Evolutionary conservation across 2,888 invertebrate genomes (phyloP).

Genomic region (Capitulum mitella): DNA sequence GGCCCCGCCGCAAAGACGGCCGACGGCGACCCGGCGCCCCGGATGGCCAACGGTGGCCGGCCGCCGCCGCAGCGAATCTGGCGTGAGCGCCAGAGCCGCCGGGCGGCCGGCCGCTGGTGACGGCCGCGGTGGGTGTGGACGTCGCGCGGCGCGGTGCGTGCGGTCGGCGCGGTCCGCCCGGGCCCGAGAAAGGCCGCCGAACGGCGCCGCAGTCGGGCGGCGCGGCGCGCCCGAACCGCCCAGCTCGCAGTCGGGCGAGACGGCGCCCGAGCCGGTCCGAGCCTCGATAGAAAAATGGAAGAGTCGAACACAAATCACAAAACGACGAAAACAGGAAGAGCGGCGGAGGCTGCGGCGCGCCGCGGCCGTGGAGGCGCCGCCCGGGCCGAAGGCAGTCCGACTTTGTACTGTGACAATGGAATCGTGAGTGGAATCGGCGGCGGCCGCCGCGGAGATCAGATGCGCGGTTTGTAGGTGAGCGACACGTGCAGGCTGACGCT

Average conservation of each 20-base stretch:
- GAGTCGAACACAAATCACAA: background rate
- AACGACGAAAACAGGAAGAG: background rate
- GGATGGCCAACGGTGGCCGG: too few species aligned
- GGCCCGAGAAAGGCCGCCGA: background rate
- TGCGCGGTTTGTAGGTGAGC: conserved; percentile 50
- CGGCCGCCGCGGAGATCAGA: conserved; percentile 40
- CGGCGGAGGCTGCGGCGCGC: background rate
- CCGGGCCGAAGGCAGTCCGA: background rate
- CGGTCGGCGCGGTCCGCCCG: background rate
- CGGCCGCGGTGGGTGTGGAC: background rate
- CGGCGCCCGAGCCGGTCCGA: too few species aligned
- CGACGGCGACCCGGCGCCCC: too few species aligned
- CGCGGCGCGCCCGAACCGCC: too few species aligned
- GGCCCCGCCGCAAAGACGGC: too few species aligned
- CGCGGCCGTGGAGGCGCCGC: background rate
- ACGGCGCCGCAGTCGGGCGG: too few species aligned
- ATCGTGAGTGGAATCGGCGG: background rate
- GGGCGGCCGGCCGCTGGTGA: background rate
- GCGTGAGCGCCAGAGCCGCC: too few species aligned
- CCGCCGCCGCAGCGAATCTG: too few species aligned
- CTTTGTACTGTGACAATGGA: conserved; percentile 18
- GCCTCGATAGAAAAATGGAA: background rate
- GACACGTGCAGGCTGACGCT: conserved; percentile 50
- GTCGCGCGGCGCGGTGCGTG: background rate
- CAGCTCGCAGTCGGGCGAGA: too few species aligned